A percentile compares a stretch with the other conserved stretches of the same genome.
Evolutionary conservation across 2,797 vertebrate species (phyloP).

Genomic region (Sebastes hubbsi): DNA sequence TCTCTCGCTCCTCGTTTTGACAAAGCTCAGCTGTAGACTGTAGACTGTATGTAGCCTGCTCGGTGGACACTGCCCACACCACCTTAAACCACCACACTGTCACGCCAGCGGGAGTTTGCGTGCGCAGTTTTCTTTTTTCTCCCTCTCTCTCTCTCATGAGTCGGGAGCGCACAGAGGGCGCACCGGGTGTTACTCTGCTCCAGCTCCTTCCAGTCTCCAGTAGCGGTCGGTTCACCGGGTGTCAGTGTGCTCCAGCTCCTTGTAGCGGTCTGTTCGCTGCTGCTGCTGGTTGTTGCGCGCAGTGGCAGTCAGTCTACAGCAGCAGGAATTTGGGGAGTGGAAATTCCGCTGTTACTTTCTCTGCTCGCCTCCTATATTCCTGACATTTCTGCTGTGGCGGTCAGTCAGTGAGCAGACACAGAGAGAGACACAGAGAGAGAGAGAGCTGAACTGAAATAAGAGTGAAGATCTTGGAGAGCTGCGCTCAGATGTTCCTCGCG

Average conservation of each 20-base stretch:
- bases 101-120: constrained; percentile 46
- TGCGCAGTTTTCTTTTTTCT: constrained; percentile 16
- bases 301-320: constrained; percentile 26
- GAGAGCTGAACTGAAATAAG: constrained; percentile 15
- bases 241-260: constrained; percentile 62
- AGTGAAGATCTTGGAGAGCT: constrained; percentile 15
- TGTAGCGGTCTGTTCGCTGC: constrained; percentile 19
- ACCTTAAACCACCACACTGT: constrained; percentile 20
- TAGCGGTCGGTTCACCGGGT: constrained; percentile 41
- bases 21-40: constrained; percentile 6
- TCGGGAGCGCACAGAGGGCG: constrained; percentile 64
- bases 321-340: constrained; percentile 66
- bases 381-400: constrained; percentile 55
- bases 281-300: constrained; percentile 44
- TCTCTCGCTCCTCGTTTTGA: background rate
- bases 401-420: constrained; percentile 17
- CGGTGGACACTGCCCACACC: constrained; percentile 35
- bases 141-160: constrained; percentile 19
- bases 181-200: constrained; percentile 62
- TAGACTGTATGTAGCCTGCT: background rate
- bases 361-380: constrained; percentile 34
- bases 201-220: constrained; percentile 22
- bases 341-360: constrained; percentile 56
- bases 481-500: constrained; percentile 19
- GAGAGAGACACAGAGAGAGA: background rate